Percentiles rank a stretch among this genome's conserved stretches.
Evolutionary conservation across 2,113 vertebrate species (phyloP).

Genomic region (Talpa occidentalis): DNA sequence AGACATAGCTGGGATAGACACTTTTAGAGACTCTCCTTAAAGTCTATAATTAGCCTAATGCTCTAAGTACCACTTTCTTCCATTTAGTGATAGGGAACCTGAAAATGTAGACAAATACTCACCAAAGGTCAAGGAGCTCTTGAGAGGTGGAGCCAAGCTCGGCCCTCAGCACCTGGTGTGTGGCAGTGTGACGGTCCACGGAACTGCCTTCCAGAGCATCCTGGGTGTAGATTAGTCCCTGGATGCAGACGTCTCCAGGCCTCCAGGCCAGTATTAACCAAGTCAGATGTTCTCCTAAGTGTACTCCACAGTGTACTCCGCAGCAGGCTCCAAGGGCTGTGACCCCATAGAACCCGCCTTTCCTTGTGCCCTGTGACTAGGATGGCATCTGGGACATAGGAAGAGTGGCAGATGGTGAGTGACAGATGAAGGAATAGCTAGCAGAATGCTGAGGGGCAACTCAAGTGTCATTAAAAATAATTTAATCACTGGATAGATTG

Average conservation of each 20-base stretch:
- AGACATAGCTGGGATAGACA: not conserved
- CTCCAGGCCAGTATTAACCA: too few species aligned
- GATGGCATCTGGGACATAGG: not conserved
- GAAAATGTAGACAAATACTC: not conserved
- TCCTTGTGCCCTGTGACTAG: not conserved
- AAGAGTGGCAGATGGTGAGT: too few species aligned
- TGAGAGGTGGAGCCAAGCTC: not conserved
- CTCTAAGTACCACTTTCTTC: not conserved
- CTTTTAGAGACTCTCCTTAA: not conserved
- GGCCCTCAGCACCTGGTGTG: fast-evolving
- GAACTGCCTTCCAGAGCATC: not conserved
- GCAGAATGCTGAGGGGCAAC: not conserved
- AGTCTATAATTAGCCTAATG: not conserved
- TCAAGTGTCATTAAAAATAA: not conserved
- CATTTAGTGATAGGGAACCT: not conserved
- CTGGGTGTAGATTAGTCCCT: not conserved
- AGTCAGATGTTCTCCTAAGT: not conserved
- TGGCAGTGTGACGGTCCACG: fast-evolving
- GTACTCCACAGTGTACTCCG: too few species aligned
- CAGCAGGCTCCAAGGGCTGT: not conserved
- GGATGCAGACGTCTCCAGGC: not conserved
- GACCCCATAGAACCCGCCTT: not conserved
- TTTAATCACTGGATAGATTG: not conserved
- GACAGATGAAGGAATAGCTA: not conserved
- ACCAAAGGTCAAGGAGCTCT: not conserved